Evolutionary conservation across 2,888 invertebrate species (phyloP), one percentile per base, ranked within the genome.

Genomic region (Phlogophora meticulosa): DNA sequence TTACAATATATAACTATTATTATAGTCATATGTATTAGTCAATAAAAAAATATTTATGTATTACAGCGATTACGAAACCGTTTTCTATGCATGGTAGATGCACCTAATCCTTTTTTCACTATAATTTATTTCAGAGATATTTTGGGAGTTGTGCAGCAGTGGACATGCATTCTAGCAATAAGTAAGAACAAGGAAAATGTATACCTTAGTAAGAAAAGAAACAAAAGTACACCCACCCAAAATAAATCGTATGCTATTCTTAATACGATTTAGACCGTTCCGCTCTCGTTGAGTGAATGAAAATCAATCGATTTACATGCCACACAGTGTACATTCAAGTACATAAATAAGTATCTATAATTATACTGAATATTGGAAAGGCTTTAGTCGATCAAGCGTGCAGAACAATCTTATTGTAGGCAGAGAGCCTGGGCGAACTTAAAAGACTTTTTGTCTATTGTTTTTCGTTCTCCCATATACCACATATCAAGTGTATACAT

Each of bases 321-420:
- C 40, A 60, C 28, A 55, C 28, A 45, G 56, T 48, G 36, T 49
- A 66, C 51, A 43, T 22, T 70, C 55, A 60, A 65, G 66, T 77
- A 75, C 67, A 72, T 70, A 59, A 56, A 69, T 74, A 75, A 61
- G 73, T 77, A 81, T 76, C 73, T 83, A 84, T 81, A 83, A 80
- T 82, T 81, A 76, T 51, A 64, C 62, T 60, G 49, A 59, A 62
- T 80, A 85, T 86, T 87, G 77, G 87, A 87, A 86, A 86, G 86
- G 86, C 77, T 73, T 32, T 55, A 77, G 46, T 59, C 76, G 74
- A 65, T 86, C 78, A 82, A 85, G 80, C 87, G 82, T 86, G 80
- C 55, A 45, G 72, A 59, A 82, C 83, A 79, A 83, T 82, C 76
- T 70, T 78, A 64, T 70, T 63, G 65, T 83, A 83, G 80, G 52